Evolutionary conservation across 2,797 vertebrate genomes (phyloP).

Genomic region (Graptemys geographica): DNA sequence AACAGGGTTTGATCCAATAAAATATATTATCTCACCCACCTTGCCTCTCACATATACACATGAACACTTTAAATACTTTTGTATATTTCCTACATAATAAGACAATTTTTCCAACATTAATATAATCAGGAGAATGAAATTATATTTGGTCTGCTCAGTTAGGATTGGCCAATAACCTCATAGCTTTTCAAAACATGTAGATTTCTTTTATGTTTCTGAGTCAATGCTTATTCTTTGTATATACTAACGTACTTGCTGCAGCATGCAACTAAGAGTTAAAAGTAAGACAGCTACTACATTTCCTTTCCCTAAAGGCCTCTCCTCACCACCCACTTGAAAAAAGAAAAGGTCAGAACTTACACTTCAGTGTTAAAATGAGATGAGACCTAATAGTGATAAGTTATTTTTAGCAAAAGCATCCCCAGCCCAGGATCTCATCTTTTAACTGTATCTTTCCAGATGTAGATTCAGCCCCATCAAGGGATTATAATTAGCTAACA

Average conservation of each 20-base stretch:
- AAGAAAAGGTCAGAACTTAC: neutral
- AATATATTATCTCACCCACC: too few species aligned
- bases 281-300: neutral
- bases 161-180: neutral
- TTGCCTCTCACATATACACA: too few species aligned
- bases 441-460: neutral
- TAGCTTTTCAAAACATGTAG: neutral
- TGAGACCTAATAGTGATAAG: neutral
- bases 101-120: neutral
- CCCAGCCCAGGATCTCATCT: neutral
- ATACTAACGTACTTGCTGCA: neutral
- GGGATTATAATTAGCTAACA: neutral
- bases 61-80: neutral
- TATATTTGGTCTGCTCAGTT: neutral
- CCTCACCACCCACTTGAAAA: neutral
- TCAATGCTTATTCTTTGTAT: neutral
- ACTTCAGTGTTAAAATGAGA: neutral
- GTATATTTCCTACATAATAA: neutral
- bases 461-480: neutral
- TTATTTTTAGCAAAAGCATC: conserved; percentile 21
- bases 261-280: neutral
- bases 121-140: neutral
- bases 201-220: neutral
- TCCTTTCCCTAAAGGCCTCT: neutral
- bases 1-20: too few species aligned